Base-by-base conservation (phyloP, 2,797 vertebrate species). In the Catostomus latipinnis region DNA sequence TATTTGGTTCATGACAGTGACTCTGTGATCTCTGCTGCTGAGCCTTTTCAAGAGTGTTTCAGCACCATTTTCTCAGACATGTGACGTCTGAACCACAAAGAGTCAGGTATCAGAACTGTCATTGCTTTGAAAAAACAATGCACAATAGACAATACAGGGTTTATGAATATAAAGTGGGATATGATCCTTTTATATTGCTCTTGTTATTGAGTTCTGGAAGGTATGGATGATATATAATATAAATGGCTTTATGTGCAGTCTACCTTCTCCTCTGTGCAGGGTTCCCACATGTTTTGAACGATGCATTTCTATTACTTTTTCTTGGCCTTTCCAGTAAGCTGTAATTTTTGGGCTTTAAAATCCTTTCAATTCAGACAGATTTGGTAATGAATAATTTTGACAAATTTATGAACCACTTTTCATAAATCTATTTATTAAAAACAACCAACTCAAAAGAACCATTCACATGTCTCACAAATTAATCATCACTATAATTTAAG, bases 101-200 rank as follows among this genome's bases (percentile, higher is more conserved):
- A 48, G 54, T 58, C 45, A 2, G 43, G 10, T 18, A 72, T 52
- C 34, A 46, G 43, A 48, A 46, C 61, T 66, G 13, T 52, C 18
- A 6, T 58, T n/a, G 18, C 71, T 45, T 63, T 74, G n/a, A 65
- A 11, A 11, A 8, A 63, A 74, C 13, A 54, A 63, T 14, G 16
- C 60, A 54, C 72, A 65, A 12, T 9, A 45, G 49, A 65, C 72
- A 54, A 14, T 54, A 13, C 2, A 48, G 62, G 7, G 9, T 18
- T 66, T 57, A 76, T 76, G 52, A 76, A 67, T 49, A 10, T 14
- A 46, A 52, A 66, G 14, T 4, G 6, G 50, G 11, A 22, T 57
- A 76, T 43, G 56, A 52, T 70, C 46, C 53, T 8, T 52, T 57
- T 58, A 58, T 14, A 60, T 60, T 75, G 61, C 61, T 75, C 6